Conservation (phyloP, 1,140 invertebrate species). For the Drosophila asahinai region DNA sequence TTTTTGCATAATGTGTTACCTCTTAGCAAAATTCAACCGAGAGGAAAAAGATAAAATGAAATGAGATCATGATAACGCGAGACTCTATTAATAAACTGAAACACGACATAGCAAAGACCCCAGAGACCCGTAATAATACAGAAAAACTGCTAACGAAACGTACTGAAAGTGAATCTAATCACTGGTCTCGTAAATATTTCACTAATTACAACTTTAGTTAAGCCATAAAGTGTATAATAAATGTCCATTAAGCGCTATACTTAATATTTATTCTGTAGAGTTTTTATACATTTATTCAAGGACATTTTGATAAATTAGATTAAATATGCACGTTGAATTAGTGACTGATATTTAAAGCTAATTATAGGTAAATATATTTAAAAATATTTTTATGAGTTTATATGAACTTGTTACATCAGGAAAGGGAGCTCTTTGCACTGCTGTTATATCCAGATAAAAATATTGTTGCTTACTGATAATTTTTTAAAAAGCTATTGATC, state of each 20-base stretch:
- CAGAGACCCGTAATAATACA: constrained; percentile 10
- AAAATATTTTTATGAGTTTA: background rate
- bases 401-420: too few species aligned
- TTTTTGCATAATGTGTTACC: constrained; percentile 68
- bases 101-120: constrained; percentile 26
- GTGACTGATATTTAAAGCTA: too few species aligned
- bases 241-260: background rate
- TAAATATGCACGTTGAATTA: too few species aligned
- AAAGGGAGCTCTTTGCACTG: background rate
- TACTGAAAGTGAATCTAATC: constrained; percentile 43
- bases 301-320: too few species aligned
- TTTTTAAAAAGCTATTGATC: constrained; percentile 10
- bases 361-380: background rate
- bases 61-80: constrained; percentile 71
- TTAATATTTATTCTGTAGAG: background rate
- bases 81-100: constrained; percentile 60
- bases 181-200: background rate
- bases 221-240: background rate
- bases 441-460: background rate
- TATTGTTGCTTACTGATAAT: background rate
- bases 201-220: background rate
- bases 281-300: too few species aligned
- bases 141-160: constrained; percentile 10
- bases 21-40: constrained; percentile 45
- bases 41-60: constrained; percentile 32